These are phyloP conservation scores for Nothobranchius furzeri DNA, from an alignment of 2,113 vertebrate genomes.

Conservation along the genomic window DNA sequence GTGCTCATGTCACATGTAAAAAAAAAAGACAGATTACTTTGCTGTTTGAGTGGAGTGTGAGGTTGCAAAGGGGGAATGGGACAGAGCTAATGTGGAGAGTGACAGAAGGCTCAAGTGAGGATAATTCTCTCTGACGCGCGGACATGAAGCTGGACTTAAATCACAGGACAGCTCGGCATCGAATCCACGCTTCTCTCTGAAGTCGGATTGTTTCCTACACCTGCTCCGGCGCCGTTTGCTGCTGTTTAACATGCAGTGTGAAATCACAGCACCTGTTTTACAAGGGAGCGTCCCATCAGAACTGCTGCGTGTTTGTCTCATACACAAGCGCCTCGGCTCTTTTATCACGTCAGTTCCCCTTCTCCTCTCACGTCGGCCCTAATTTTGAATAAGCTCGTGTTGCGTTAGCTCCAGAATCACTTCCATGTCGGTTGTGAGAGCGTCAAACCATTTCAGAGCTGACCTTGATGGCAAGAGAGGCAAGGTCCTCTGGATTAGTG, in stretches of 20 bases:
- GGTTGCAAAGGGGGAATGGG: constrained; percentile 39
- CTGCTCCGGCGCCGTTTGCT: constrained; percentile 36
- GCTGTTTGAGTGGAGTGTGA: constrained; percentile 46
- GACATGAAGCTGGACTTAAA: constrained; percentile 53
- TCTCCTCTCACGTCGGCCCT: constrained; percentile 1
- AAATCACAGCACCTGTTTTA: constrained; percentile 50
- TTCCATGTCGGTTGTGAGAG: not conserved
- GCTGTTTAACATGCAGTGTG: constrained; percentile 56
- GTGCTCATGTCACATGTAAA: constrained; percentile 34
- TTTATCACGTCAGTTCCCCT: constrained; percentile 20
- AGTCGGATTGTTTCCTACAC: constrained; percentile 49
- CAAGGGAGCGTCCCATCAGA: constrained; percentile 42
- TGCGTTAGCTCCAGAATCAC: not conserved
- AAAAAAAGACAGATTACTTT: constrained; percentile 51
- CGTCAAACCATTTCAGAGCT: not conserved
- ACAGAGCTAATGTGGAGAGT: constrained; percentile 52
- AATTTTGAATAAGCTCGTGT: not conserved
- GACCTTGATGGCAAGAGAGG: constrained; percentile 16
- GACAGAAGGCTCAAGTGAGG: constrained; percentile 43
- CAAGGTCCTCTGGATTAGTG: no score
- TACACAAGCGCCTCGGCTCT: not conserved
- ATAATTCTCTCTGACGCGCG: constrained; percentile 64
- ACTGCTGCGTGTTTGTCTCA: constrained; percentile 3
- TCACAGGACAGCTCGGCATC: constrained; percentile 7
- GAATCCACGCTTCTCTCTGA: no score